Base-by-base conservation (phyloP, 2,797 vertebrate species). In the Ciconia nigra region DNA sequence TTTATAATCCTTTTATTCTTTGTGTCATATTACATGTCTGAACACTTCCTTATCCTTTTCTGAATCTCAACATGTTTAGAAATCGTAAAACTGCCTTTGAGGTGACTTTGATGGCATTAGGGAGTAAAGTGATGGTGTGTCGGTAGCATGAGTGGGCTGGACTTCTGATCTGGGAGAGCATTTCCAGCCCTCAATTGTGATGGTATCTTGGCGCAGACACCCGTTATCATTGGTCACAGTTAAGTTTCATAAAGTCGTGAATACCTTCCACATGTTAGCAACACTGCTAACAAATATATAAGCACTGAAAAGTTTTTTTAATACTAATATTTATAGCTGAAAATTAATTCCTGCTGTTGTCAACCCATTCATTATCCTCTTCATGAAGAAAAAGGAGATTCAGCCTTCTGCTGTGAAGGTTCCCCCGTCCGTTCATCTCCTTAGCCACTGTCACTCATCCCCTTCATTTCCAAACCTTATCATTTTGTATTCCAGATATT, bases 151-250 rank as follows among this genome's bases (percentile, higher is more conserved):
- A 25, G 11, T 8, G 35, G 77, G 51, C 9, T 71, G 89, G 77
- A 1, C 25, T 41, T 7, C 4, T 41, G 72, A 29, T 17, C 28
- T 16, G 17, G 59, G 63, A 72, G 28, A 67, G 49, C 8, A 1
- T 77, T 55, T 44, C 70, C 74, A 95, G 37, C 73, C 57, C 80
- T 49, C 61, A 24, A 8, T 71, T 4, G 31, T 2, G 59, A 1
- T 4, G 20, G 26, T 4, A 25, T 2, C 9, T 22, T 33, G 66
- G 28, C 17, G 6, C 44, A 57, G 44, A 28, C 52, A 67, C 57
- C 8, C 0, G 0, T 12, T 42, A 29, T 7, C 51, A 4, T 31
- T 11, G 4, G 7, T 57, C 47, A 17, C 1, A 1, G 29, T 31
- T 7, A 8, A 51, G 20, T 54, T 79, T 66, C 61, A 1, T 6